These are phyloP conservation scores for Cantharis flavilabris DNA, from an alignment of 2,888 invertebrate species.

Conservation along the genomic window DNA sequence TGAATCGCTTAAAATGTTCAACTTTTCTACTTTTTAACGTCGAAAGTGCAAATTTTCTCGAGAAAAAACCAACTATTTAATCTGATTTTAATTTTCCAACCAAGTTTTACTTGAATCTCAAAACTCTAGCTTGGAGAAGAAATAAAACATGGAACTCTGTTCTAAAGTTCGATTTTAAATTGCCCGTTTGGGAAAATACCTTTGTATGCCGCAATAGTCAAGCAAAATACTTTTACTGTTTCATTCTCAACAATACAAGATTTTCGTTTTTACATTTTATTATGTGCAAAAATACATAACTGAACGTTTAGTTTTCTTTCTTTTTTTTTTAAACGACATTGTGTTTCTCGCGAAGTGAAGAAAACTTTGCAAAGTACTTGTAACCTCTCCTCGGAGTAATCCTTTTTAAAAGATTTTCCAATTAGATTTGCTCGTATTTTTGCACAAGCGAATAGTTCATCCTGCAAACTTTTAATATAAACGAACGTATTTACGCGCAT, in stretches of 20 bases:
- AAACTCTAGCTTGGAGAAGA: not conserved
- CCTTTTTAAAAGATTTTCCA: not conserved
- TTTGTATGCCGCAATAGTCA: not conserved
- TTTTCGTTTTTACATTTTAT: not conserved
- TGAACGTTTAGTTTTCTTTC: not conserved
- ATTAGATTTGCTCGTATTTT: not conserved
- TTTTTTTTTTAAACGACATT: not conserved
- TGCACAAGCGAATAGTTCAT: too few relatives aligned
- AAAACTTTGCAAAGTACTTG: not conserved
- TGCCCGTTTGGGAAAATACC: slow-evolving; percentile 11
- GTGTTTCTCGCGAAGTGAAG: not conserved
- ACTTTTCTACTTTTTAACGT: not conserved
- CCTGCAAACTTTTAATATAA: too few relatives aligned
- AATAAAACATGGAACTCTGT: not conserved
- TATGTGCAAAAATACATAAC: not conserved
- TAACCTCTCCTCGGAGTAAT: not conserved
- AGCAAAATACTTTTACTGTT: not conserved
- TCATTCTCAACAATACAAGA: not conserved
- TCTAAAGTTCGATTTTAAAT: slow-evolving; percentile 8
- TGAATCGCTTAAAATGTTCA: not conserved
- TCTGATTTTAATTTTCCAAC: not conserved
- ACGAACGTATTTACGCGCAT: too few relatives aligned
- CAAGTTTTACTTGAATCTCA: not conserved
- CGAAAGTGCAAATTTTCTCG: not conserved
- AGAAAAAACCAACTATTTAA: not conserved